These are phyloP conservation scores for Bombus confusus DNA, from an alignment of 1,140 invertebrate species.

Conservation along the genomic window DNA sequence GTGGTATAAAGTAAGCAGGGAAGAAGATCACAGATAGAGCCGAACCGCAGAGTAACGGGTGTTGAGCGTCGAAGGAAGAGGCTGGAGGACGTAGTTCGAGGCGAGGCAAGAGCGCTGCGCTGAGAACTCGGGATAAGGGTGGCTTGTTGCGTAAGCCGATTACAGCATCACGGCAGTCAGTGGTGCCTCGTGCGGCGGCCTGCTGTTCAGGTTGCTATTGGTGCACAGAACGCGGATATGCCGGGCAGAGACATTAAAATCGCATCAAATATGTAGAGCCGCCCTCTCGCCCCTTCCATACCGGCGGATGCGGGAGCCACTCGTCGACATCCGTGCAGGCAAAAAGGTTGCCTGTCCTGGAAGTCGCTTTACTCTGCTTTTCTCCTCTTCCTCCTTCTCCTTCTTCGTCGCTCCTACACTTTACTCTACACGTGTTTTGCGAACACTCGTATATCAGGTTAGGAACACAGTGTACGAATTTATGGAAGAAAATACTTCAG, in stretches of 20 bases:
- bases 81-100: conserved; percentile 16
- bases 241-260: conserved; percentile 81
- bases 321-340: conserved; percentile 67
- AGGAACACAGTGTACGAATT: conserved; percentile 24
- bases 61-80: conserved; percentile 42
- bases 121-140: conserved; percentile 63
- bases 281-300: conserved; percentile 56
- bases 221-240: conserved; percentile 62
- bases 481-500: not conserved
- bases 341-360: conserved; percentile 61
- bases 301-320: conserved; percentile 65
- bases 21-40: not conserved
- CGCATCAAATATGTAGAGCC: conserved; percentile 80
- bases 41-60: conserved; percentile 66
- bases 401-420: not conserved
- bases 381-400: not conserved
- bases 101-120: conserved; percentile 17
- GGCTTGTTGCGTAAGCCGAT: conserved; percentile 80
- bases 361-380: conserved; percentile 29
- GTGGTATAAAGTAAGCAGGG: not conserved
- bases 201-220: conserved; percentile 58
- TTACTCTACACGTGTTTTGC: not conserved
- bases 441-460: conserved; percentile 9
- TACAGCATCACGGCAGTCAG: conserved; percentile 78
- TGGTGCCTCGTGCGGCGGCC: conserved; percentile 49